Conservation (phyloP, 2,797 vertebrate genomes). For the Benthosema pterotum region DNA sequence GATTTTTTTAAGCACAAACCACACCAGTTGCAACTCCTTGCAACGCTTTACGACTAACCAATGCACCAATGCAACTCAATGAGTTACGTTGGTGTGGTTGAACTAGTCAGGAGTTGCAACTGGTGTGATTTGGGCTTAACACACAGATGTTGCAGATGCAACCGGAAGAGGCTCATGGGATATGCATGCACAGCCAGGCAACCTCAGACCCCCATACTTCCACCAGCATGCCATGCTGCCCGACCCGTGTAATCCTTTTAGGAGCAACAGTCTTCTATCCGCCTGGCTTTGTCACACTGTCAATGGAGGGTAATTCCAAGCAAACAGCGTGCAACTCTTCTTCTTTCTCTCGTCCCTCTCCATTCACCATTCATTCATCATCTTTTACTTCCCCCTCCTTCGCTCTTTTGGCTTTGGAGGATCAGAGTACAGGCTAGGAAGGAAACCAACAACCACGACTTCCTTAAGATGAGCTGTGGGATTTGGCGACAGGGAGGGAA, state of each 20-base stretch:
- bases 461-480: constrained; percentile 31
- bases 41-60: too few species aligned
- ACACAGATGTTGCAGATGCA: constrained; percentile 22
- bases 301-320: constrained; percentile 67
- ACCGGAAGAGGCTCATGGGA: constrained; percentile 44
- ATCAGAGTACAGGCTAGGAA: constrained; percentile 30
- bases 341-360: constrained; percentile 28
- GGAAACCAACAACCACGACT: constrained; percentile 17
- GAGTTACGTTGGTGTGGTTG: too few species aligned
- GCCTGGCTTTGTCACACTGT: constrained; percentile 67
- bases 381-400: constrained; percentile 30
- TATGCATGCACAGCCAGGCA: constrained; percentile 42
- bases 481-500: constrained; percentile 32
- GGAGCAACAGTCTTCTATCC: constrained; percentile 45
- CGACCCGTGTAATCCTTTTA: constrained; percentile 76
- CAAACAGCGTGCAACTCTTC: constrained; percentile 51
- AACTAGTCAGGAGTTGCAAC: too few species aligned
- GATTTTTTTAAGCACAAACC: too few species aligned
- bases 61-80: too few species aligned
- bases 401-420: constrained; percentile 16
- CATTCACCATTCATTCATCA: constrained; percentile 3
- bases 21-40: too few species aligned
- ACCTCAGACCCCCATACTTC: constrained; percentile 16
- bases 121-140: too few species aligned
- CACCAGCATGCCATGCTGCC: constrained; percentile 53